Percentiles rank a stretch among this genome's conserved stretches.
Conservation (phyloP, 2,797 vertebrate genomes). For the Stomatorhinus walkeri region DNA sequence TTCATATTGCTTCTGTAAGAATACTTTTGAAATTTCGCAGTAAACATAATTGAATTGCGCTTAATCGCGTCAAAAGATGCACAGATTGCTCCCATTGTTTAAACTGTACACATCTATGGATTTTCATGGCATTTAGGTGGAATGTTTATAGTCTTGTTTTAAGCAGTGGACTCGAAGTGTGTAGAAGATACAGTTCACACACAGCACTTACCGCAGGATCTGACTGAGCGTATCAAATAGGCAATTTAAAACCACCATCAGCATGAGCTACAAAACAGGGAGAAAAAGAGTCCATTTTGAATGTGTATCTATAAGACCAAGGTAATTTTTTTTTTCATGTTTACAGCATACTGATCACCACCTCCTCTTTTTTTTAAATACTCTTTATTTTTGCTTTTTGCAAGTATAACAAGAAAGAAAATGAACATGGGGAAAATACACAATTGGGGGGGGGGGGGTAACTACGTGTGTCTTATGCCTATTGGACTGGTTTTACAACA, state of each 20-base stretch:
- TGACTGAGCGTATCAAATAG: conserved; percentile 66
- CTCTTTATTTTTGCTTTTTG: too few species aligned
- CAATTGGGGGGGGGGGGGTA: too few species aligned
- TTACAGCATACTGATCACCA: background rate
- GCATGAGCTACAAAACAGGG: conserved; percentile 54
- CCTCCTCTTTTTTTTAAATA: too few species aligned
- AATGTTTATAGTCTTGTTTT: background rate
- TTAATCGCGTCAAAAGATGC: background rate
- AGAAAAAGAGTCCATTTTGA: conserved; percentile 15
- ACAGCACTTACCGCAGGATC: conserved; percentile 57
- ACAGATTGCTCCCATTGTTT: background rate
- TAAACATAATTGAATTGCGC: background rate
- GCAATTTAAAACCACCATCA: conserved; percentile 69
- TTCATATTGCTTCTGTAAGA: background rate
- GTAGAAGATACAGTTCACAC: background rate
- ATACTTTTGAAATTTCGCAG: background rate
- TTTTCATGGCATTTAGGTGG: background rate
- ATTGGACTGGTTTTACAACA: background rate
- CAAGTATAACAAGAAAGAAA: too few species aligned
- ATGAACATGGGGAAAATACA: too few species aligned
- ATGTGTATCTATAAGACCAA: background rate
- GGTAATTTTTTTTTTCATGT: background rate
- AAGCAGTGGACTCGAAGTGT: background rate
- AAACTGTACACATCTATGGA: background rate
- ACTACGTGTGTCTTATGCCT: too few species aligned